Evolutionary conservation across 2,797 vertebrate species (phyloP), one percentile per base, ranked within the genome.

Genomic region (Phataginus tetradactyla): DNA sequence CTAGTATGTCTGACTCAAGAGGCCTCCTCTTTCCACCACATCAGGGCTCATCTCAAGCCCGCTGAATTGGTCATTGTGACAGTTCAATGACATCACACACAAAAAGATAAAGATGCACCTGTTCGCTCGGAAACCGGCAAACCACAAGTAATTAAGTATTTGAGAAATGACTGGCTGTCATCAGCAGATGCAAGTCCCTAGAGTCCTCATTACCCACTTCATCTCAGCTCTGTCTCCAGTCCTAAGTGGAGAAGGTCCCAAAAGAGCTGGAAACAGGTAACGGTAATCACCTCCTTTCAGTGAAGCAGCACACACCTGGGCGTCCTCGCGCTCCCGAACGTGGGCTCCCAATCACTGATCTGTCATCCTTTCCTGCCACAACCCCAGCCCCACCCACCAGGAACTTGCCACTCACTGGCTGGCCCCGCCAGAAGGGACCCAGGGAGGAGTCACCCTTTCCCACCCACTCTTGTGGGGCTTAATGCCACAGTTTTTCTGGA

Each of bases 251-350:
- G 25, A 23, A 18, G 59, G 53, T 72, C 23, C 83, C 39, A 17
- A 15, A 49, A 55, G 21, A 88, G 68, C 20, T 42, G 29, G 90
- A 34, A 18, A 32, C 13, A 69, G 18, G 39, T 1, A 39, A 25
- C 39, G 13, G 23, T 21, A 37, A 78, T 9, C 21, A 25, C 25
- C 21, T 77, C 49, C 23, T 49, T 86, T 18, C 61, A 68, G 14
- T 25, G 25, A 86, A 57, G 8, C 12, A 27, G 71, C 11, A 15
- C 5, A 23, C 2, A 1, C 23, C 81, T 59, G 37, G 23, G 51
- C 3, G 1, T 37, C 57, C 32, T 68, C 4, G 0, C 5, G 23
- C 21, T 57, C 32, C 7, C 32, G 57, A 29, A 18, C 1, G 2
- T 59, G 37, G 61, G 91, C 61, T 69, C 39, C 32, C 8, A 12